phyloP scores from a whole-genome alignment of 2,797 vertebrate genomes.

The Oreochromis mossambicus region DNA sequence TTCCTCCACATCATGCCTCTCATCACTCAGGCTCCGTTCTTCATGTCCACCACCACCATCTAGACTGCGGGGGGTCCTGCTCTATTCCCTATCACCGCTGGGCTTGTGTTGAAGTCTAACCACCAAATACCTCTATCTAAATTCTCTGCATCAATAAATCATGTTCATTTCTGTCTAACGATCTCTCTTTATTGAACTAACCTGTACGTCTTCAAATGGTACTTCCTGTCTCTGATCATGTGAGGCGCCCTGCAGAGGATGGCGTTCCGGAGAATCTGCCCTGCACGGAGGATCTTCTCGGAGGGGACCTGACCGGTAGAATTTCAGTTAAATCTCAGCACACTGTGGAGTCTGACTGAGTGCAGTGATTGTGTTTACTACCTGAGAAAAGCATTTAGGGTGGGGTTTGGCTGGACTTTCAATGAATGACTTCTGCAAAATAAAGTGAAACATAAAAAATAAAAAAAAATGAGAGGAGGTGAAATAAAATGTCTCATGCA shows the following conservation, averaged over 20 bases:
- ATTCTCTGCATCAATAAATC: not conserved
- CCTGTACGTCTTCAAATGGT: slow-evolving; percentile 96
- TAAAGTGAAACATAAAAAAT: slow-evolving; percentile 74
- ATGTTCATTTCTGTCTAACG: not conserved
- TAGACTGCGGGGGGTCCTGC: not conserved
- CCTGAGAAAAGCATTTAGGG: slow-evolving; percentile 87
- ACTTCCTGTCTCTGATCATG: slow-evolving; percentile 98
- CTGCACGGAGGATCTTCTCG: slow-evolving; percentile 91
- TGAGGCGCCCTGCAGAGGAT: slow-evolving; percentile 91
- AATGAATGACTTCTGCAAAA: slow-evolving; percentile 92
- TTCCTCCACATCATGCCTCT: too few relatives aligned
- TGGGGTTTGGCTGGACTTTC: slow-evolving; percentile 84
- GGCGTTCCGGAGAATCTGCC: slow-evolving; percentile 86
- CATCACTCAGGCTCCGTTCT: too few relatives aligned
- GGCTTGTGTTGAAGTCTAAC: not conserved
- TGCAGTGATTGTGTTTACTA: slow-evolving; percentile 69
- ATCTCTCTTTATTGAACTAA: slow-evolving; percentile 41
- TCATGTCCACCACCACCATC: not conserved
- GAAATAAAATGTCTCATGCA: slow-evolving; percentile 18
- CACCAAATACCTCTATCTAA: not conserved
- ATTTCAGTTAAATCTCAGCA: not conserved
- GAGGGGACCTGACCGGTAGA: slow-evolving; percentile 82
- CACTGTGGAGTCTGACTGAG: not conserved
- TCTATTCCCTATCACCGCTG: not conserved
- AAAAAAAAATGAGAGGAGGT: slow-evolving; percentile 35